Conservation (phyloP, 2,797 vertebrate genomes). For the Scomberomorus guttatus region DNA sequence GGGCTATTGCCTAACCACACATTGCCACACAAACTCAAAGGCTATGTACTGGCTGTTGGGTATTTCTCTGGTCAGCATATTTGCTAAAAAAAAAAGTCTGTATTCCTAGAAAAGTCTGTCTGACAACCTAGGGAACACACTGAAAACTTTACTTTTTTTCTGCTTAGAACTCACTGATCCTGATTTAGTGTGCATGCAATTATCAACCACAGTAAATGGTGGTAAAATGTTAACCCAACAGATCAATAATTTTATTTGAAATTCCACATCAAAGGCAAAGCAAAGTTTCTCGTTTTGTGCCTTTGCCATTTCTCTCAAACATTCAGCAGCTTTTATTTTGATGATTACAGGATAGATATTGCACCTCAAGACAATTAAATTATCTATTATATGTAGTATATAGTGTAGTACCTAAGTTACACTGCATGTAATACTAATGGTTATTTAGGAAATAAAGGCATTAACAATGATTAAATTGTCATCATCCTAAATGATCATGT, state of each 20-base stretch:
- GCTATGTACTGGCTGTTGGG: neutral
- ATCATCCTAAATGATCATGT: neutral
- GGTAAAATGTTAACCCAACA: slow-evolving; percentile 32
- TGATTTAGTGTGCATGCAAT: neutral
- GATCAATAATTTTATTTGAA: slow-evolving; percentile 25
- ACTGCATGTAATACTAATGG: neutral
- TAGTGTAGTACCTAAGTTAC: too few relatives aligned
- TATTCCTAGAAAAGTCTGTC: slow-evolving; percentile 5
- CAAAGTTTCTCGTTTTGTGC: neutral
- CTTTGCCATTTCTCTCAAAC: neutral
- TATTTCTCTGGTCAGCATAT: neutral
- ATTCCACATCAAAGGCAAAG: neutral
- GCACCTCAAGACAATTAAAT: neutral
- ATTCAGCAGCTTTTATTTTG: neutral
- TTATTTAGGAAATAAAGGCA: slow-evolving; percentile 1
- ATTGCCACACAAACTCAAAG: neutral
- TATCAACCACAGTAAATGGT: neutral
- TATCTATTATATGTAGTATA: too few relatives aligned
- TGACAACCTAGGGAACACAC: neutral
- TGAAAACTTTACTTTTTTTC: neutral
- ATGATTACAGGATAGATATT: neutral
- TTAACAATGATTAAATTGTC: neutral
- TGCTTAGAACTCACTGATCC: neutral
- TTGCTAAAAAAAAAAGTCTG: neutral
- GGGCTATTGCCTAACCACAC: neutral